Conservation (phyloP, 2,797 vertebrate species). For the Sebastes minor region DNA sequence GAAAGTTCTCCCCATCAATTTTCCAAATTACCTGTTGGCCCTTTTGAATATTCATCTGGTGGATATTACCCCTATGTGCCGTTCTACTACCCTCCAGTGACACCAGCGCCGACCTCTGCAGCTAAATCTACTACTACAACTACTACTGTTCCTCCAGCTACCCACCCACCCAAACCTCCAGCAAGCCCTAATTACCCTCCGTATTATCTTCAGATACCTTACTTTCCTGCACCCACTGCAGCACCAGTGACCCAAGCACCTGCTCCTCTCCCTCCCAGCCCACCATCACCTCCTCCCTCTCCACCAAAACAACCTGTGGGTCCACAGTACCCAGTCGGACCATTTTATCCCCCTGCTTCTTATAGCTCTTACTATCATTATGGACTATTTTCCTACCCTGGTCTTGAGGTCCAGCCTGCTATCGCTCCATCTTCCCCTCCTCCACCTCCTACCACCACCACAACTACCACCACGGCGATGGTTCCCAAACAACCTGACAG, state of each 20-base stretch:
- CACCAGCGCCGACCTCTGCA: not conserved
- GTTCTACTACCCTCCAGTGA: slow-evolving; percentile 14
- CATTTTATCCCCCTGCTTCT: not conserved
- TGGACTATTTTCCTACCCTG: not conserved
- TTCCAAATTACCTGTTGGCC: slow-evolving; percentile 6
- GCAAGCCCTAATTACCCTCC: not conserved
- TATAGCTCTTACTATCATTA: slow-evolving; percentile 22
- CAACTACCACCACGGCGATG: not conserved
- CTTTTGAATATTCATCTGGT: slow-evolving; percentile 11
- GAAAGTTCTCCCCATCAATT: not conserved
- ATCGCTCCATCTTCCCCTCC: not conserved
- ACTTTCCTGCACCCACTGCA: slow-evolving; percentile 6
- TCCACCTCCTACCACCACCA: not conserved
- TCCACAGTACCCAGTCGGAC: not conserved
- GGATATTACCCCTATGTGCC: slow-evolving; percentile 13
- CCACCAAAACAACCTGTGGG: slow-evolving; percentile 16
- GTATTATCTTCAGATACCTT: slow-evolving; percentile 23
- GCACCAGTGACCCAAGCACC: slow-evolving; percentile 11
- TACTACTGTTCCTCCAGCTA: not conserved
- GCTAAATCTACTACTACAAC: not conserved
- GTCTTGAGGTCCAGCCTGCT: not conserved
- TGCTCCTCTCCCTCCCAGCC: not conserved
- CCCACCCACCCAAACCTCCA: not conserved
- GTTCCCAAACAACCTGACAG: not conserved
- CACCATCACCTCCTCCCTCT: not conserved